Base-by-base conservation (phyloP, 2,888 invertebrate species). In the Cerastoderma edule region DNA sequence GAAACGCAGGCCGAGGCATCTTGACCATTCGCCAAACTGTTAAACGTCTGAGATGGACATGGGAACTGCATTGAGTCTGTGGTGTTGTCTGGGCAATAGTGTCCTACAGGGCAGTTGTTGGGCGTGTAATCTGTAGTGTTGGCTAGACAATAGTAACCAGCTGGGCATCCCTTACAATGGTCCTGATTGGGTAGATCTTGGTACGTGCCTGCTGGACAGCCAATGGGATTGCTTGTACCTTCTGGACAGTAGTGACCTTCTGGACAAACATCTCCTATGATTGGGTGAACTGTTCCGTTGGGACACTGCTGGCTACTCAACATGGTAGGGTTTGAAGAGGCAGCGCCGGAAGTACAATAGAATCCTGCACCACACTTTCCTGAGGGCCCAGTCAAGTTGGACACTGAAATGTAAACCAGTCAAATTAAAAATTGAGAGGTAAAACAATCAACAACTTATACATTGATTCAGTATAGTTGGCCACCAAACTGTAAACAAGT, bases 141-240 rank as follows among this genome's bases (percentile, higher is more conserved):
- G 50, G 85, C 87, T 39, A 82, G 80, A 67, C 92, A 92, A 79
- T 83, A 92, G 77, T 90, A 87, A 2, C 92, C 92, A 27, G 82
- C 87, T 8, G 90, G 90, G 74, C 92, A 92, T 50, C 68, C 76
- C 75, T 87, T 88, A 85, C 92, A 92, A 35, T 75, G 69, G 22
- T 80, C 82, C 80, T 89, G 88, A 78, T 87, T 88, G 82, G 86
- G 85, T 64, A 87, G 74, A 81, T 89, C 87, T 68, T 92, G 91
- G 81, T 90, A 92, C 6, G 86, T 84, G 19, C 92, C 92, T 13
- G 90, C 86, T 33, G 90, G 87, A 72, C 92, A 92, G 68, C 86
- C 89, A 79, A 86, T 84, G 24, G 91, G 91, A 79, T 84, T 86
- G 73, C 84, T 85, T 65, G 90, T 85, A 68, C 90, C 90, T 70